These are phyloP conservation scores for Oceanodroma tethys DNA, from an alignment of 2,113 vertebrate species.

Conservation along the genomic window DNA sequence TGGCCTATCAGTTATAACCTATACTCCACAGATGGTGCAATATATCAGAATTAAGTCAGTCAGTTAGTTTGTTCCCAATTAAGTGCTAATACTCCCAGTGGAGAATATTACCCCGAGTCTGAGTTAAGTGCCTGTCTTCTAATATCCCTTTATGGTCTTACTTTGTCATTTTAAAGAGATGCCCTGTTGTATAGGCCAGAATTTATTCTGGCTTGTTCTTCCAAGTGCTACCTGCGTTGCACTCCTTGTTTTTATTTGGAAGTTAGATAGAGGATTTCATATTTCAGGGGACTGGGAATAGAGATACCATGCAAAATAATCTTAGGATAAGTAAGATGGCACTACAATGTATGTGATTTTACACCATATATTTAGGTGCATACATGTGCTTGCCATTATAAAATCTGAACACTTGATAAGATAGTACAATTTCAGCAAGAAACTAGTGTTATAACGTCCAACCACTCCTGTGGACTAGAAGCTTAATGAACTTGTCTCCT, in stretches of 20 bases:
- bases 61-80: slow-evolving; percentile 53
- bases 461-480: not conserved
- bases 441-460: not conserved
- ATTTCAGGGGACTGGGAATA: not conserved
- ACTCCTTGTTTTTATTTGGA: not conserved
- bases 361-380: fast-evolving
- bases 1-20: slow-evolving; percentile 55
- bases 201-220: not conserved
- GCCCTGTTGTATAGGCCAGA: not conserved
- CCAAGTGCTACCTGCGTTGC: not conserved
- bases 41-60: slow-evolving; percentile 61
- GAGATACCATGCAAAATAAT: not conserved
- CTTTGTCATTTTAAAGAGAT: not conserved
- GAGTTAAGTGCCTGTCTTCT: slow-evolving; percentile 7
- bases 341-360: not conserved
- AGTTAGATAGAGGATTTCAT: not conserved
- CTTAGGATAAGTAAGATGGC: fast-evolving
- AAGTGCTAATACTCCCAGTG: slow-evolving; percentile 36
- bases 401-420: not conserved
- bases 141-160: not conserved
- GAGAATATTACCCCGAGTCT: slow-evolving; percentile 15
- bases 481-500: not conserved
- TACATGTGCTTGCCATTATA: fast-evolving
- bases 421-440: not conserved
- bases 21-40: slow-evolving; percentile 49